A percentile compares a stretch with the other conserved stretches of the same genome.
These are phyloP conservation scores for Dendroctonus ponderosae DNA, from an alignment of 1,140 invertebrate genomes.

Conservation along the genomic window DNA sequence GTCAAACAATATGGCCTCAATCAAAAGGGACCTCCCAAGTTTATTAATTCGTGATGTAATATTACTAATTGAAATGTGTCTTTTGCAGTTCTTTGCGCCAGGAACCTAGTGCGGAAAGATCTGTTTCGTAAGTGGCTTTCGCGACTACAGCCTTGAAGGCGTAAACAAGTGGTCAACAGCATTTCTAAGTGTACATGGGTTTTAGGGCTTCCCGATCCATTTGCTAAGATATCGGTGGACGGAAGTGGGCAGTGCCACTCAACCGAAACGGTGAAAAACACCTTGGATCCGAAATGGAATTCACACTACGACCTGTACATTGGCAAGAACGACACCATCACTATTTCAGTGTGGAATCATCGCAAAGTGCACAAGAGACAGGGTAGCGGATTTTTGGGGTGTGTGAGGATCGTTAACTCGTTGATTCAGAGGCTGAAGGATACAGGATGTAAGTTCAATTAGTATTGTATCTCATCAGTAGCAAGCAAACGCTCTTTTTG, in stretches of 20 bases:
- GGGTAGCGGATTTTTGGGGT: slow-evolving; percentile 90
- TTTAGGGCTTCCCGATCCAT: slow-evolving; percentile 91
- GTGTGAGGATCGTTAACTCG: slow-evolving; percentile 86
- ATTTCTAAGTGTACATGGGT: slow-evolving; percentile 28
- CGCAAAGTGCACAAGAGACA: slow-evolving; percentile 94
- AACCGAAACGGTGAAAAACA: slow-evolving; percentile 91
- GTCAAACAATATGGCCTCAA: slow-evolving; percentile 47
- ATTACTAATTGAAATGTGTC: slow-evolving; percentile 46
- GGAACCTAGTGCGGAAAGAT: slow-evolving; percentile 91
- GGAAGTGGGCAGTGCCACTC: slow-evolving; percentile 93
- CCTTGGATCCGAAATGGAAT: slow-evolving; percentile 97
- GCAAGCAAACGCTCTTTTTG: no score
- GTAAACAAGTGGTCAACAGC: neutral
- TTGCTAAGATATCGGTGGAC: slow-evolving; percentile 95
- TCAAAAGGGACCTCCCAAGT: slow-evolving; percentile 40
- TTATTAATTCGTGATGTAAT: slow-evolving; percentile 37
- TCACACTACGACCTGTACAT: slow-evolving; percentile 95
- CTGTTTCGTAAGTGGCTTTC: slow-evolving; percentile 85
- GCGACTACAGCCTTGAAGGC: neutral
- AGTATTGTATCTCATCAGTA: neutral
- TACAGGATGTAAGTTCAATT: slow-evolving; percentile 84
- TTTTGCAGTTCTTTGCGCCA: slow-evolving; percentile 91
- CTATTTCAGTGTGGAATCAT: slow-evolving; percentile 95
- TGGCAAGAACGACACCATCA: slow-evolving; percentile 88
- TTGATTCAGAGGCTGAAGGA: slow-evolving; percentile 93